phyloP scores from a whole-genome alignment of 2,113 vertebrate genomes.

The Monarcha castaneiventris region DNA sequence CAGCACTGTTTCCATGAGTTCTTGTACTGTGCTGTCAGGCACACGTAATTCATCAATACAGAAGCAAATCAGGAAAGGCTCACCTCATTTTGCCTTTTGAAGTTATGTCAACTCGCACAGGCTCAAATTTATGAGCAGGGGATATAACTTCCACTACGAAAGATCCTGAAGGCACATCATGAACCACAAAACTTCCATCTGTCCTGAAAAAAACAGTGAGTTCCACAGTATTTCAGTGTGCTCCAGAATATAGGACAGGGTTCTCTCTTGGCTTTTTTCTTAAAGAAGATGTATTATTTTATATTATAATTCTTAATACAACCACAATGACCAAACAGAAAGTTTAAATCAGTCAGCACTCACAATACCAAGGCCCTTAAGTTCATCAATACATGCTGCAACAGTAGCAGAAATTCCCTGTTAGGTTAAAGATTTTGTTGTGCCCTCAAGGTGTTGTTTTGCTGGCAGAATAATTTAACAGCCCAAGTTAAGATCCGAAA shows the following conservation, averaged over 20 bases:
- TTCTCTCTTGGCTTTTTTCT: neutral
- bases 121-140: slow-evolving; percentile 90
- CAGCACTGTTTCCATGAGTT: neutral
- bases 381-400: neutral
- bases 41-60: neutral
- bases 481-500: neutral
- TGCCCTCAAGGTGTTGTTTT: neutral
- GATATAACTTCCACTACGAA: slow-evolving; percentile 94
- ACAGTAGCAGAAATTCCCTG: neutral
- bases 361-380: neutral
- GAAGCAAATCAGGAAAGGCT: slow-evolving; percentile 10
- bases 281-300: neutral
- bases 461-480: neutral
- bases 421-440: neutral
- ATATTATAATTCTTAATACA: neutral
- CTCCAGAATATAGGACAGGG: neutral
- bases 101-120: slow-evolving; percentile 95
- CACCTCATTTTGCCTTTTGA: slow-evolving; percentile 99
- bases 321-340: neutral
- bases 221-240: neutral
- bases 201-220: slow-evolving; percentile 75
- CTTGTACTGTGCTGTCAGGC: neutral
- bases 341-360: neutral
- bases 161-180: slow-evolving; percentile 94
- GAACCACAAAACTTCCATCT: slow-evolving; percentile 95